Conservation (phyloP, 2,888 invertebrate genomes). For the Dicyrtomina minuta region DNA sequence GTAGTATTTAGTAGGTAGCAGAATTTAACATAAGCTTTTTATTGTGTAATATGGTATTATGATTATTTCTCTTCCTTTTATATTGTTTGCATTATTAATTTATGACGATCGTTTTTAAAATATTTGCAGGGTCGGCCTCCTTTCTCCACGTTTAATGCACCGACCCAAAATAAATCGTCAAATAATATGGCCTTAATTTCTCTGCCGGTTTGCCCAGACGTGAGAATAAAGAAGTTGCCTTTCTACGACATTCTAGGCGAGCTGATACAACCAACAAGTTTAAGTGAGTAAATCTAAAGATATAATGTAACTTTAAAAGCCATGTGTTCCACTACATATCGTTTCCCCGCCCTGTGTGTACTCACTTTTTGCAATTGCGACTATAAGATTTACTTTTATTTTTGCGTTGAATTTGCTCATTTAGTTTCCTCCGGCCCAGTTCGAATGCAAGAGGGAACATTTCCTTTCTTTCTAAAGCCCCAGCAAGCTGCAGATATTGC, state of each 20-base stretch:
- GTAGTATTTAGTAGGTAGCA: too few relatives aligned
- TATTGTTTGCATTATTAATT: too few relatives aligned
- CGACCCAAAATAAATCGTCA: neutral
- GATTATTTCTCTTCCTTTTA: too few relatives aligned
- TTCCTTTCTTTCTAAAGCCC: slow-evolving; percentile 86
- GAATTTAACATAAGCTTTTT: too few relatives aligned
- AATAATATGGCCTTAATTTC: slow-evolving; percentile 22
- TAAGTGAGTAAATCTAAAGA: slow-evolving; percentile 61
- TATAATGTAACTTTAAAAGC: too few relatives aligned
- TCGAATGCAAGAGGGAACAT: slow-evolving; percentile 81
- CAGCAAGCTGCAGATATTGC: slow-evolving; percentile 90
- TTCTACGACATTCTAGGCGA: slow-evolving; percentile 88
- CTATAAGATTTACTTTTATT: too few relatives aligned
- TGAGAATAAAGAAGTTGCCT: slow-evolving; percentile 85
- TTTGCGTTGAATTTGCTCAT: too few relatives aligned
- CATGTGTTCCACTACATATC: too few relatives aligned
- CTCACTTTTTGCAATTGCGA: too few relatives aligned
- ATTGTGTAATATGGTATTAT: too few relatives aligned
- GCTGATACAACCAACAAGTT: slow-evolving; percentile 83
- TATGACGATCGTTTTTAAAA: too few relatives aligned
- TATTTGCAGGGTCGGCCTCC: slow-evolving; percentile 6
- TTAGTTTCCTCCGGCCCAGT: slow-evolving; percentile 39
- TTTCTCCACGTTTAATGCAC: neutral
- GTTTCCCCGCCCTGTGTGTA: too few relatives aligned
- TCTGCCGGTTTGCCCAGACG: slow-evolving; percentile 88